These are phyloP conservation scores for Sialis lutaria DNA, from an alignment of 2,888 invertebrate genomes.

Conservation along the genomic window DNA sequence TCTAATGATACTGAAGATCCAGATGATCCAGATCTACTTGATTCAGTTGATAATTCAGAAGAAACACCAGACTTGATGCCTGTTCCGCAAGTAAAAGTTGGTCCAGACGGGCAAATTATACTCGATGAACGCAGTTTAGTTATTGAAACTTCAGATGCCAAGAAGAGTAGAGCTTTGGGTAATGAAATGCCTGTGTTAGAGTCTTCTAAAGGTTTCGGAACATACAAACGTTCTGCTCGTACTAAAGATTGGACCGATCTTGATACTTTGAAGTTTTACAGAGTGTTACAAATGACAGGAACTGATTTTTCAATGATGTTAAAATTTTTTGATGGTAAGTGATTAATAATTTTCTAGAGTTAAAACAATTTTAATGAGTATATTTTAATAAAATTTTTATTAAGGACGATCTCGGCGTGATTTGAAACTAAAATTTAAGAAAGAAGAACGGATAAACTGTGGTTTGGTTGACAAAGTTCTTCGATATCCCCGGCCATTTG, in stretches of 20 bases:
- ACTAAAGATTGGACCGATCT: constrained; percentile 56
- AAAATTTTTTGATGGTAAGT: constrained; percentile 41
- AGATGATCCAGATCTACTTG: constrained; percentile 10
- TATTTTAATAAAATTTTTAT: too few relatives aligned
- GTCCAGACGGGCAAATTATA: constrained; percentile 68
- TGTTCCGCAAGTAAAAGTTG: constrained; percentile 72
- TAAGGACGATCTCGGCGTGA: constrained; percentile 59
- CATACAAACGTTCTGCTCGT: constrained; percentile 47
- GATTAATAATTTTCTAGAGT: too few relatives aligned
- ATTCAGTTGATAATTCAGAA: constrained; percentile 10
- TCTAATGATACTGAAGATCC: constrained; percentile 7
- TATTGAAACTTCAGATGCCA: constrained; percentile 51
- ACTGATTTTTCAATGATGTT: constrained; percentile 88
- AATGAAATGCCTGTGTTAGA: constrained; percentile 42
- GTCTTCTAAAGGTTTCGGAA: constrained; percentile 35
- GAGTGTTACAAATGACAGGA: constrained; percentile 74
- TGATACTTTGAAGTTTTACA: constrained; percentile 83
- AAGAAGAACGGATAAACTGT: constrained; percentile 69
- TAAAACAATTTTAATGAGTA: too few relatives aligned
- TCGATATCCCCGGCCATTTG: constrained; percentile 48
- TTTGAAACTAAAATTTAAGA: constrained; percentile 82
- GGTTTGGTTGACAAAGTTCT: constrained; percentile 58
- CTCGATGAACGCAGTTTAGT: constrained; percentile 73
- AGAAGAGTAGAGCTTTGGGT: constrained; percentile 31
- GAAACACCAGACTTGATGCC: constrained; percentile 33